These are phyloP conservation scores for honey bee (Apis mellifera) DNA, from an alignment of 1,140 invertebrate genomes.

Conservation along the genomic window DNA sequence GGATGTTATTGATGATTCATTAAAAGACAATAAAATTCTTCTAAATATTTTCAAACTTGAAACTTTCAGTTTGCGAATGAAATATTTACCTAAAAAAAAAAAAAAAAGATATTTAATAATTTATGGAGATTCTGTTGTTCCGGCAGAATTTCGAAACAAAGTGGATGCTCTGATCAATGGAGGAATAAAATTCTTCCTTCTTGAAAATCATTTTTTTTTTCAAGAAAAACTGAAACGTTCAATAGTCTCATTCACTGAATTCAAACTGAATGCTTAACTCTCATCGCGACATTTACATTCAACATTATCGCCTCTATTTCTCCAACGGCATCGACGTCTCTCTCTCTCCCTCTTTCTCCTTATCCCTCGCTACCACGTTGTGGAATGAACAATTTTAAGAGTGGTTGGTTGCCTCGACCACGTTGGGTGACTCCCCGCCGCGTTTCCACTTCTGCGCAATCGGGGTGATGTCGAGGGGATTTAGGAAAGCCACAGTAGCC, in stretches of 20 bases:
- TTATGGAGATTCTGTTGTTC: too few species aligned
- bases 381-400: background rate
- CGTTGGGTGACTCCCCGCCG: background rate
- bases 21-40: background rate
- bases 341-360: background rate
- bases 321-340: background rate
- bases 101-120: too few species aligned
- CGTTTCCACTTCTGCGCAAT: background rate
- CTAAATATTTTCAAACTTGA: too few species aligned
- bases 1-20: background rate
- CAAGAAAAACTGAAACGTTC: background rate
- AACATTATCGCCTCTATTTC: constrained; percentile 7
- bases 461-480: constrained; percentile 16
- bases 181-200: background rate
- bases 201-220: background rate
- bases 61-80: too few species aligned
- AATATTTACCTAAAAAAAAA: too few species aligned
- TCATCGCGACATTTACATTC: background rate
- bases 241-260: constrained; percentile 1
- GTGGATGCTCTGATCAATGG: background rate
- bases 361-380: background rate
- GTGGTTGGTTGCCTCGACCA: background rate
- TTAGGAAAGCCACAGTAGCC: constrained; percentile 25
- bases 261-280: background rate
- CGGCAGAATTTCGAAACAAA: background rate